These are phyloP conservation scores for Mactromeris polynyma DNA, from an alignment of 2,888 invertebrate genomes.

Conservation along the genomic window DNA sequence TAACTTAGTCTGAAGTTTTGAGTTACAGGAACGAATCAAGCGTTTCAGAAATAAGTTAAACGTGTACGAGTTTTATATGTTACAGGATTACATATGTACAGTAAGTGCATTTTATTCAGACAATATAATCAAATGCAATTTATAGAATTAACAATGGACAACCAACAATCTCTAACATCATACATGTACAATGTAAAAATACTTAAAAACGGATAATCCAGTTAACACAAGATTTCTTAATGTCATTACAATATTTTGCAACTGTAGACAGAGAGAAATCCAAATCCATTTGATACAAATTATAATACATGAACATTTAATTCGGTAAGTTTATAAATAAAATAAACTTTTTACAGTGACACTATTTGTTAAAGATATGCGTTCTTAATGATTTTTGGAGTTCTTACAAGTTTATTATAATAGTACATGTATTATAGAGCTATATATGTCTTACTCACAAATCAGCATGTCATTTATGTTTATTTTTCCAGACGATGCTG, in stretches of 20 bases:
- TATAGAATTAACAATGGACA: background rate
- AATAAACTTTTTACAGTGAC: too few species aligned
- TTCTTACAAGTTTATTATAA: too few species aligned
- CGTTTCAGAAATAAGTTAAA: background rate
- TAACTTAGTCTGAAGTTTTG: background rate
- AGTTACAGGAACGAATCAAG: background rate
- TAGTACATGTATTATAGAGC: too few species aligned
- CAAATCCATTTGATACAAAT: too few species aligned
- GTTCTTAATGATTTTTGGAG: too few species aligned
- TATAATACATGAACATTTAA: too few species aligned
- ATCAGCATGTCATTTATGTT: too few species aligned
- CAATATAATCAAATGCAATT: background rate
- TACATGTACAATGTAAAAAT: background rate
- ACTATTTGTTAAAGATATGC: too few species aligned
- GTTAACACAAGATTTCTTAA: background rate
- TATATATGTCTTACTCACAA: too few species aligned
- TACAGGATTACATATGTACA: background rate
- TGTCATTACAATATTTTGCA: background rate
- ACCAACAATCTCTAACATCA: background rate
- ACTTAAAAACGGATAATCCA: background rate
- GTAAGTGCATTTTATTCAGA: background rate
- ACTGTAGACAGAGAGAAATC: too few species aligned
- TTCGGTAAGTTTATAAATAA: too few species aligned
- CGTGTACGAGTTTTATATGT: background rate
- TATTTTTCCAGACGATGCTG: background rate